phyloP scores from a whole-genome alignment of 2,797 vertebrate genomes.

The Sphenopsis melanotis region DNA sequence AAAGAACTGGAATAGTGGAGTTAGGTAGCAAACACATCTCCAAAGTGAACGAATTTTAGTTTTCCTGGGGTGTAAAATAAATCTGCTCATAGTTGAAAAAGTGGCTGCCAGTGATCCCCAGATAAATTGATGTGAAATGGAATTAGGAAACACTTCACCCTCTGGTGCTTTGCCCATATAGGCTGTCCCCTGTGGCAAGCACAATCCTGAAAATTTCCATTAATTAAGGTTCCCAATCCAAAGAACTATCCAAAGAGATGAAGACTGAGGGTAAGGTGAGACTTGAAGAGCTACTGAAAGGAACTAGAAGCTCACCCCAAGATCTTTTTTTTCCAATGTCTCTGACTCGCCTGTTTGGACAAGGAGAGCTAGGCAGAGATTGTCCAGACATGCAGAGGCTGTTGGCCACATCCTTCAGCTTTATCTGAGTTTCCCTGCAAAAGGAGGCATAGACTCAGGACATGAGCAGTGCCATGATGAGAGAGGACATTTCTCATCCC shows the following conservation, averaged over 20 bases:
- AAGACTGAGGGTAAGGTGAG: background rate
- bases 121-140: background rate
- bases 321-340: background rate
- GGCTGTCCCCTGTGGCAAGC: background rate
- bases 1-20: background rate
- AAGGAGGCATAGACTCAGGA: background rate
- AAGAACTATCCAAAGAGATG: background rate
- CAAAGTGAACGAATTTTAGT: background rate
- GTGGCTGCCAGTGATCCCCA: background rate
- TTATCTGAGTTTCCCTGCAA: background rate
- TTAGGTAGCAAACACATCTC: background rate
- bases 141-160: background rate
- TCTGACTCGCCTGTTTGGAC: background rate
- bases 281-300: conserved; percentile 34
- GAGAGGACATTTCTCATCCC: background rate
- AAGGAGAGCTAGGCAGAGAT: conserved; percentile 2
- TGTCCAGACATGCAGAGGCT: conserved; percentile 8
- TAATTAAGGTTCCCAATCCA: background rate
- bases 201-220: background rate
- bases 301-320: background rate
- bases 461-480: background rate
- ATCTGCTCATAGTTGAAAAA: background rate
- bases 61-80: background rate
- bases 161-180: background rate
- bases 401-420: background rate